phyloP scores from a whole-genome alignment of 2,113 vertebrate species.

The Corydoras maculifer region DNA sequence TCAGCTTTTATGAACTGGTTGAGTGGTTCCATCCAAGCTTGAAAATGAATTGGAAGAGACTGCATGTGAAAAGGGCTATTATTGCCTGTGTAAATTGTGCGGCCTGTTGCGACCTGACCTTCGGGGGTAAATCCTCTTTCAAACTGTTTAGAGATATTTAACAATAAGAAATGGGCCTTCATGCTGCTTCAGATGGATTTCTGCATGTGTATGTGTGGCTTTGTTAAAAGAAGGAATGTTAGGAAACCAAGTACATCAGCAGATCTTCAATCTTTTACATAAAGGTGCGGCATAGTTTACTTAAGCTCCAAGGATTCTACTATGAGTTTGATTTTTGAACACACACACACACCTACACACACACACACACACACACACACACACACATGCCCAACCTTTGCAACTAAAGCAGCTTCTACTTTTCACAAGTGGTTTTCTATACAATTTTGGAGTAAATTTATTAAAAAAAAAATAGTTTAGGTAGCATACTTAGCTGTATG shows the following conservation, averaged over 20 bases:
- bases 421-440: too few relatives aligned
- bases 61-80: constrained; percentile 37
- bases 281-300: constrained; percentile 43
- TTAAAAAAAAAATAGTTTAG: too few relatives aligned
- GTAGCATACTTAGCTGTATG: too few relatives aligned
- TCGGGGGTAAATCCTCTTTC: constrained; percentile 64
- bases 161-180: constrained; percentile 58
- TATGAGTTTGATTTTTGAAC: too few relatives aligned
- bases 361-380: too few relatives aligned
- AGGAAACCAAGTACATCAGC: constrained; percentile 49
- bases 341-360: too few relatives aligned
- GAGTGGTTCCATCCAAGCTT: constrained; percentile 57
- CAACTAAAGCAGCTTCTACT: too few relatives aligned
- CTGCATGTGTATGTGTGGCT: constrained; percentile 8
- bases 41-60: constrained; percentile 47
- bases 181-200: constrained; percentile 60
- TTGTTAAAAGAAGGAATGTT: constrained; percentile 26
- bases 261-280: constrained; percentile 33
- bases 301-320: constrained; percentile 42
- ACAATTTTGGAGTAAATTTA: too few relatives aligned
- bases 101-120: constrained; percentile 45
- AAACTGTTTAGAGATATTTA: constrained; percentile 64
- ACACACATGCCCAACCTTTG: too few relatives aligned
- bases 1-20: constrained; percentile 49
- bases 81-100: constrained; percentile 40